A percentile compares a stretch with the other conserved stretches of the same genome.
Evolutionary conservation across 2,113 vertebrate species (phyloP).

Genomic region (Formicarius rufipectus): DNA sequence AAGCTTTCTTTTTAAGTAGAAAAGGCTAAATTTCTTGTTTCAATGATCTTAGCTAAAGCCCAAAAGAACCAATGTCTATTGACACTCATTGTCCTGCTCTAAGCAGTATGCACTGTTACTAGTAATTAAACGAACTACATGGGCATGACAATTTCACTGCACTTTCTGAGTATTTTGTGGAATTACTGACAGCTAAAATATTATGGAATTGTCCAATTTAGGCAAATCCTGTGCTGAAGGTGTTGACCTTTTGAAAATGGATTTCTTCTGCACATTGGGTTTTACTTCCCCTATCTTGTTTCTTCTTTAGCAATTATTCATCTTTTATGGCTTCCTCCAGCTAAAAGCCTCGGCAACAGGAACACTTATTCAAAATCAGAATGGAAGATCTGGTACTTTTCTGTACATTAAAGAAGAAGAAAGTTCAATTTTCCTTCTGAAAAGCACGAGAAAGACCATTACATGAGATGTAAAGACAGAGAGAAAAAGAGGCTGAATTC

Average conservation of each 20-base stretch:
- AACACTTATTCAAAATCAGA: conserved; percentile 56
- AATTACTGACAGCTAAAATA: conserved; percentile 40
- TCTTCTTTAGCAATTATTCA: conserved; percentile 57
- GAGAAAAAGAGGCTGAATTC: conserved; percentile 57
- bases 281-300: conserved; percentile 46
- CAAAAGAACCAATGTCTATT: background rate
- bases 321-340: conserved; percentile 55
- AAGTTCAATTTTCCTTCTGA: conserved; percentile 65
- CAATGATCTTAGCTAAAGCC: background rate
- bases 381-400: conserved; percentile 55
- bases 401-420: conserved; percentile 55
- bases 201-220: conserved; percentile 23
- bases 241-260: conserved; percentile 55
- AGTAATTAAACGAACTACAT: background rate
- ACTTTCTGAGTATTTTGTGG: background rate
- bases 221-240: conserved; percentile 24
- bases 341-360: conserved; percentile 37
- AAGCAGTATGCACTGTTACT: background rate
- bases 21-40: background rate
- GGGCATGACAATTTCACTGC: background rate
- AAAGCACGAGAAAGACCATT: conserved; percentile 62
- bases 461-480: conserved; percentile 46
- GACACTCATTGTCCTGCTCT: background rate
- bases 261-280: conserved; percentile 18
- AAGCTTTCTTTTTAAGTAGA: background rate